Percentiles rank a stretch among this genome's conserved stretches.
Conservation (phyloP, 2,113 vertebrate species). For the Psittacula cyanocephala region DNA sequence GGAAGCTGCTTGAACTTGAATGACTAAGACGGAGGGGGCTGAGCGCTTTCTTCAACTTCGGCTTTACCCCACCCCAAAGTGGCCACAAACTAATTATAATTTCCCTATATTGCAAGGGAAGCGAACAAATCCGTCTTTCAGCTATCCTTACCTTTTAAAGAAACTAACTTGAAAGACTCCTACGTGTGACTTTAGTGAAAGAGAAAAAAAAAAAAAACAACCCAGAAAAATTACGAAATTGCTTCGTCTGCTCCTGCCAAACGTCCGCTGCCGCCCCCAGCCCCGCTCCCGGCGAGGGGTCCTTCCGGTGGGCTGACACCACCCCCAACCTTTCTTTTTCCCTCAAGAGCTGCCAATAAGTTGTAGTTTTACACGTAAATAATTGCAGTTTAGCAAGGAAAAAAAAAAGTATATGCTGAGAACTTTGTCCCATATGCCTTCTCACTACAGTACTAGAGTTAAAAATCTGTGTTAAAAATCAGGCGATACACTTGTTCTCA, state of each 20-base stretch:
- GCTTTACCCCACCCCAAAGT: conserved; percentile 41
- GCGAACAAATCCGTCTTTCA: not conserved
- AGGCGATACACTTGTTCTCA: not conserved
- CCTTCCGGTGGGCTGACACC: not conserved
- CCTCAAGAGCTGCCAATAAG: not conserved
- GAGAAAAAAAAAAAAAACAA: not conserved
- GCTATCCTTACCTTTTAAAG: not conserved
- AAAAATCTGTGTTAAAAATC: not conserved
- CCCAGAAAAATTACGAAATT: not conserved
- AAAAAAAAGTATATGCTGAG: not conserved
- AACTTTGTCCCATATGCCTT: not conserved
- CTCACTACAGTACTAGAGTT: not conserved
- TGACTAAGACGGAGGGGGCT: conserved; percentile 27
- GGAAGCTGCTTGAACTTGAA: conserved; percentile 46
- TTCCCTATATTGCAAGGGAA: not conserved
- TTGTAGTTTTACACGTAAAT: not conserved
- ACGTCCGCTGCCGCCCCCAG: not conserved
- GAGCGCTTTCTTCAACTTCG: not conserved
- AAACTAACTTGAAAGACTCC: not conserved
- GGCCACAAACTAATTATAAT: not conserved
- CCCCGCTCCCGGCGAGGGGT: not conserved
- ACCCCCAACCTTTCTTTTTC: not conserved
- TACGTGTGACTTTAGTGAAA: not conserved
- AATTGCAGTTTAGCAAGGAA: not conserved
- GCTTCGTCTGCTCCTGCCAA: not conserved